Conservation (phyloP, 2,113 vertebrate species). For the Elachura formosa region DNA sequence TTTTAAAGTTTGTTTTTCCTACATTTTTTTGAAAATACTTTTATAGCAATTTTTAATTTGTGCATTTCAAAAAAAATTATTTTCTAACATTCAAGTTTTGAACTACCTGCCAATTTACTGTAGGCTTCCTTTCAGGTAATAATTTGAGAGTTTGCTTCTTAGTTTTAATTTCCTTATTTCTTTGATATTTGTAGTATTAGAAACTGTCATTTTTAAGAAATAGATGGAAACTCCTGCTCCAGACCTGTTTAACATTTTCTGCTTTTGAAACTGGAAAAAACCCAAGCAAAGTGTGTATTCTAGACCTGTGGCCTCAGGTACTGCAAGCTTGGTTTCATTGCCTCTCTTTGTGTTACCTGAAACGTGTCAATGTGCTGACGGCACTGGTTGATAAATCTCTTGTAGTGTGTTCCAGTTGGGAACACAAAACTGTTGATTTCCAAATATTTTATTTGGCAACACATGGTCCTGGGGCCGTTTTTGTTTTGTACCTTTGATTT, state of each 20-base stretch:
- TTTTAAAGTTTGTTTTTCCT: not conserved
- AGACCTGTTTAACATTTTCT: not conserved
- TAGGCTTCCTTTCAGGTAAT: not conserved
- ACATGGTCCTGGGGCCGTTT: rapidly evolving
- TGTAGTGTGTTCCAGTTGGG: not conserved
- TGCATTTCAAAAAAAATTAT: not conserved
- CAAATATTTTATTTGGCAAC: not conserved
- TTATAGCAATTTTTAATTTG: not conserved
- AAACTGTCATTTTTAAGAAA: not conserved
- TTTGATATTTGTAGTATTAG: not conserved
- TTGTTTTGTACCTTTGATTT: not conserved
- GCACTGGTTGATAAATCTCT: not conserved
- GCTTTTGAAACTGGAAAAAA: not conserved
- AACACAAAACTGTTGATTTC: not conserved
- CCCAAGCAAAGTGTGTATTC: not conserved
- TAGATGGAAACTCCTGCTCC: not conserved
- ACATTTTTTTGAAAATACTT: not conserved
- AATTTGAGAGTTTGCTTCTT: not conserved
- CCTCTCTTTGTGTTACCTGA: not conserved
- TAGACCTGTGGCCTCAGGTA: not conserved
- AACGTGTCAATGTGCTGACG: not conserved
- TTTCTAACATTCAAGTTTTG: not conserved
- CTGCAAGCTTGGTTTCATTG: not conserved
- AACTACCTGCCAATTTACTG: not conserved
- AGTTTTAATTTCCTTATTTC: not conserved